phyloP scores from a whole-genome alignment of 2,888 invertebrate species.

The Caenorhabditis sp. region DNA sequence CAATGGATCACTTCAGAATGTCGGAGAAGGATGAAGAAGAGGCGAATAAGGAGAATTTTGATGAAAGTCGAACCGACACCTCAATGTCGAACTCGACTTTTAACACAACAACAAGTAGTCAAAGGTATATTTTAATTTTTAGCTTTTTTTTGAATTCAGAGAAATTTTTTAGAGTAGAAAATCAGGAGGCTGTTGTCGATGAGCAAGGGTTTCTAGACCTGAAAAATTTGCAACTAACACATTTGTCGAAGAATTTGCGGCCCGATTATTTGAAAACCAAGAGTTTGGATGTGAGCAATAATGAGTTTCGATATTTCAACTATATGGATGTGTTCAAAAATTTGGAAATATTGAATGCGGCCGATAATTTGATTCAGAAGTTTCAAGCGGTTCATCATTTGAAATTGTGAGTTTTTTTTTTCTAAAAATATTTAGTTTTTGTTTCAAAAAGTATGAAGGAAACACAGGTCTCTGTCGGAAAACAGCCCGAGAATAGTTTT shows the following conservation, averaged over 20 bases:
- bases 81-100: slow-evolving; percentile 29
- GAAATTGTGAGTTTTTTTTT: background rate
- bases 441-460: too few relatives aligned
- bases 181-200: slow-evolving; percentile 19
- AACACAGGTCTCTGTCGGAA: too few relatives aligned
- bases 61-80: slow-evolving; percentile 20
- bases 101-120: background rate
- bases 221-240: slow-evolving; percentile 17
- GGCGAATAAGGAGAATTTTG: slow-evolving; percentile 21
- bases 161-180: slow-evolving; percentile 19
- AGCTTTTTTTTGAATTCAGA: background rate
- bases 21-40: slow-evolving; percentile 12
- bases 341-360: slow-evolving; percentile 15
- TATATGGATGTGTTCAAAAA: slow-evolving; percentile 7
- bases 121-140: background rate
- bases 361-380: background rate
- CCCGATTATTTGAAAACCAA: slow-evolving; percentile 12
- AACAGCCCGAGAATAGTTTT: too few relatives aligned
- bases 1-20: too few relatives aligned
- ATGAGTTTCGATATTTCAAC: background rate
- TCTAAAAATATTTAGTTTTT: too few relatives aligned
- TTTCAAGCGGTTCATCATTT: background rate
- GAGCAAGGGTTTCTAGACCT: slow-evolving; percentile 27
- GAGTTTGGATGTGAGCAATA: background rate
- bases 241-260: slow-evolving; percentile 21